A percentile compares a stretch with the other conserved stretches of the same genome.
Conservation (phyloP, 2,888 invertebrate species). For the Epinotia nisella region DNA sequence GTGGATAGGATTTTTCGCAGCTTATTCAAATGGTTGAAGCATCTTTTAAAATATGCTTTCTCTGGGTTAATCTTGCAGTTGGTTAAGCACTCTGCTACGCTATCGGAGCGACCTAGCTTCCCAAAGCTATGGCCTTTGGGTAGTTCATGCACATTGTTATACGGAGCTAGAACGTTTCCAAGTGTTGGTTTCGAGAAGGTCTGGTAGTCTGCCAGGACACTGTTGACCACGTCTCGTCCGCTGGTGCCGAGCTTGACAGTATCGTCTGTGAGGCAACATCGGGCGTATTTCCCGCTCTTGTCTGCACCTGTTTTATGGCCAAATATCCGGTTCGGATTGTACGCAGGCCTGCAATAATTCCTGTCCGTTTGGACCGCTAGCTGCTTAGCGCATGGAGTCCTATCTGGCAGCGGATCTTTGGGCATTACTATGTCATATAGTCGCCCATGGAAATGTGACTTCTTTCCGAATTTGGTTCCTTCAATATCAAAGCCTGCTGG, state of each 20-base stretch:
- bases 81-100: constrained; percentile 75
- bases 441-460: constrained; percentile 58
- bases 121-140: constrained; percentile 80
- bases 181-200: constrained; percentile 64
- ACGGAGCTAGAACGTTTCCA: constrained; percentile 76
- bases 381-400: constrained; percentile 59
- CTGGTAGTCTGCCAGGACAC: constrained; percentile 72
- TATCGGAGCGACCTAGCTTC: constrained; percentile 69
- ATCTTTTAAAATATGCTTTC: constrained; percentile 71
- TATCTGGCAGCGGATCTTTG: constrained; percentile 64
- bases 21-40: constrained; percentile 76
- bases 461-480: constrained; percentile 69
- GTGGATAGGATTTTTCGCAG: constrained; percentile 65
- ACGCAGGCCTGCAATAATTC: constrained; percentile 74
- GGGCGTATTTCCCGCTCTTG: constrained; percentile 77
- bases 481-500: constrained; percentile 67
- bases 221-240: constrained; percentile 64
- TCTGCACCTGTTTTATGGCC: constrained; percentile 75
- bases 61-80: constrained; percentile 66
- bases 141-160: constrained; percentile 75
- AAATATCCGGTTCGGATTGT: constrained; percentile 69
- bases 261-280: constrained; percentile 73
- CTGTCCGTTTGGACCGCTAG: constrained; percentile 62
- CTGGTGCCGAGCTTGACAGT: constrained; percentile 66
- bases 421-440: constrained; percentile 76